Conservation (phyloP, 2,113 vertebrate species). For the Caranx ignobilis region DNA sequence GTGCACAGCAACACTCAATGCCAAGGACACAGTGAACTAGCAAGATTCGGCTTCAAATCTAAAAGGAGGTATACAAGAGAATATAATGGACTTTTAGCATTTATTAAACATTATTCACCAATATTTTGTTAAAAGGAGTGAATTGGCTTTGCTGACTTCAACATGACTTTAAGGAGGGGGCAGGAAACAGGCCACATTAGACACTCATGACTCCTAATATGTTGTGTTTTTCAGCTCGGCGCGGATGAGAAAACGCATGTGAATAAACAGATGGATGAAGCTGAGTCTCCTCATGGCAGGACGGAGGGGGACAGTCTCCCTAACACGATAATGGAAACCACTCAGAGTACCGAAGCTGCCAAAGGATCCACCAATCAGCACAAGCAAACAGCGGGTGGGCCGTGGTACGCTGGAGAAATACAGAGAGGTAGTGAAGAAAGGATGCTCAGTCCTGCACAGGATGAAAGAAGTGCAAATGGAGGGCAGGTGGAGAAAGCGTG, state of each 20-base stretch:
- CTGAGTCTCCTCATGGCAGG: not conserved
- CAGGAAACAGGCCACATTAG: not conserved
- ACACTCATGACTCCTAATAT: not conserved
- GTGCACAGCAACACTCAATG: constrained; percentile 38
- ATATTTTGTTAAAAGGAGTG: constrained; percentile 10
- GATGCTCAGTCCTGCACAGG: not conserved
- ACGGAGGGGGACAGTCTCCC: constrained; percentile 23
- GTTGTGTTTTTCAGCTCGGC: constrained; percentile 28
- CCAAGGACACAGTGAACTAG: constrained; percentile 48
- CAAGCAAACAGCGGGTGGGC: not conserved
- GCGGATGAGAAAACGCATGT: constrained; percentile 21
- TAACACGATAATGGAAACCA: constrained; percentile 14
- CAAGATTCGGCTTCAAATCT: constrained; percentile 17
- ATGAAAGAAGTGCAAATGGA: not conserved
- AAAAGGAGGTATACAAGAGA: constrained; percentile 18
- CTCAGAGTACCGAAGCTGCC: constrained; percentile 34
- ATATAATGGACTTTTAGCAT: not conserved
- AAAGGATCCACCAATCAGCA: not conserved
- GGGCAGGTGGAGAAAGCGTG: constrained; percentile 29
- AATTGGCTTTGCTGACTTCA: constrained; percentile 5
- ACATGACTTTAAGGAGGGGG: constrained; percentile 1
- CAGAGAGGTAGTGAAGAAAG: not conserved
- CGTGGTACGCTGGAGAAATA: not conserved
- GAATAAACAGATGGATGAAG: constrained; percentile 31
- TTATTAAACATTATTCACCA: not conserved